A percentile compares a stretch with the other conserved stretches of the same genome.
phyloP scores from a whole-genome alignment of 2,888 invertebrate species.

The Eupithecia centaureata region DNA sequence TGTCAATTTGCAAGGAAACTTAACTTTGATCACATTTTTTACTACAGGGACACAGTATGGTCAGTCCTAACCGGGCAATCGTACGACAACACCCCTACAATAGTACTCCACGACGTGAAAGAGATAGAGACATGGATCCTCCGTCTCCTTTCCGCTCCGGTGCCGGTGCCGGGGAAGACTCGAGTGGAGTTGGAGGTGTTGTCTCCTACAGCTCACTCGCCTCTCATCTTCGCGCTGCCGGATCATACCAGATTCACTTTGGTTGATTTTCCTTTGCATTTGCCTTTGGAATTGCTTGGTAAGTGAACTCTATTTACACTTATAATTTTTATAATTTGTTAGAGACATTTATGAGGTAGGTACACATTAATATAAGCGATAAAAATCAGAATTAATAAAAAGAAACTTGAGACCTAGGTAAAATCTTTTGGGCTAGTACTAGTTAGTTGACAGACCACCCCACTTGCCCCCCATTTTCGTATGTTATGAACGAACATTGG shows the following conservation, averaged over 20 bases:
- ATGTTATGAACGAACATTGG: too few species aligned
- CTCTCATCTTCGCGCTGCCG: slow-evolving; percentile 96
- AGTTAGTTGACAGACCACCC: too few species aligned
- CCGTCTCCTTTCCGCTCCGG: slow-evolving; percentile 97
- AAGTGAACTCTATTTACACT: slow-evolving; percentile 42
- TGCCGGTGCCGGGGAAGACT: slow-evolving; percentile 98
- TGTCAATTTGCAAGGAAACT: too few species aligned
- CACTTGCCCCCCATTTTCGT: too few species aligned
- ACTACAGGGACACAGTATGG: slow-evolving; percentile 96
- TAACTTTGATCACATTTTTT: background rate
- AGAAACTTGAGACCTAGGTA: too few species aligned
- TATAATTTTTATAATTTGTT: background rate
- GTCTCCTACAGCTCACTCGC: slow-evolving; percentile 92
- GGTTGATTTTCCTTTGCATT: slow-evolving; percentile 98
- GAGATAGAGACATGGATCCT: slow-evolving; percentile 99
- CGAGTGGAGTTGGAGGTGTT: slow-evolving; percentile 91
- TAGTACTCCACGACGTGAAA: slow-evolving; percentile 97
- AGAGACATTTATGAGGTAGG: too few species aligned
- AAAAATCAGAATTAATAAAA: too few species aligned
- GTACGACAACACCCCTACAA: slow-evolving; percentile 91
- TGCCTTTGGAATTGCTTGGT: slow-evolving; percentile 97
- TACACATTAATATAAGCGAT: too few species aligned
- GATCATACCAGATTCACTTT: slow-evolving; percentile 98
- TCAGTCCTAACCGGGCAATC: slow-evolving; percentile 94
- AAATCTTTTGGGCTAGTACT: too few species aligned